These are phyloP conservation scores for Tanypteryx hageni DNA, from an alignment of 2,888 invertebrate genomes.

Conservation along the genomic window DNA sequence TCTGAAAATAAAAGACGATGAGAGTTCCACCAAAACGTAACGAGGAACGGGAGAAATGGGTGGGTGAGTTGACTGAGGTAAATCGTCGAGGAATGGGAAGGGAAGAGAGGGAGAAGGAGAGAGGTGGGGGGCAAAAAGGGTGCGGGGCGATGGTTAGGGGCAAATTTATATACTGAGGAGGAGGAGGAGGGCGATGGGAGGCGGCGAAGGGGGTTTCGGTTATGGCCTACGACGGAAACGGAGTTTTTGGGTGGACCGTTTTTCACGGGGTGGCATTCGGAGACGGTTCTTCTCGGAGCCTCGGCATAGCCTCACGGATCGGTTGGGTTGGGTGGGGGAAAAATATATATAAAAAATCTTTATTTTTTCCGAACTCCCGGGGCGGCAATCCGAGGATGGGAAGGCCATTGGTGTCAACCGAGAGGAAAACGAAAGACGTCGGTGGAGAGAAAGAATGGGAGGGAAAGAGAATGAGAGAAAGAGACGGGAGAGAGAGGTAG, in stretches of 20 bases:
- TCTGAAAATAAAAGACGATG: conserved; percentile 46
- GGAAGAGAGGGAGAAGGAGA: neutral
- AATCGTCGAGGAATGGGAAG: neutral
- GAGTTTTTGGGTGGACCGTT: conserved; percentile 58
- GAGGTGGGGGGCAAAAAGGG: neutral
- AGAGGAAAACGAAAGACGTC: conserved; percentile 30
- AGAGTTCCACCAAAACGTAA: conserved; percentile 55
- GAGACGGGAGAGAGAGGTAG: neutral
- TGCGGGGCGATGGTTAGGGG: neutral
- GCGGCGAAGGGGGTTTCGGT: conserved; percentile 30
- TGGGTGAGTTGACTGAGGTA: neutral
- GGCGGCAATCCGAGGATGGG: conserved; percentile 45
- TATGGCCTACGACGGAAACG: conserved; percentile 56
- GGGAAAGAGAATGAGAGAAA: conserved; percentile 9
- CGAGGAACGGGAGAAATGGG: conserved; percentile 16
- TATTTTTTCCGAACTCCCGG: neutral
- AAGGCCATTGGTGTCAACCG: conserved; percentile 53
- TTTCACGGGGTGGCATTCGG: conserved; percentile 61
- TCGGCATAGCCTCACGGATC: conserved; percentile 14
- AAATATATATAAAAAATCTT: neutral
- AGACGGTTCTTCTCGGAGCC: neutral
- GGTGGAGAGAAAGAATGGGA: neutral
- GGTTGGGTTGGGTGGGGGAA: conserved; percentile 1
- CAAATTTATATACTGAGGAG: conserved; percentile 55
- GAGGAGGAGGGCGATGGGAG: neutral